Evolutionary conservation across 2,888 invertebrate genomes (phyloP), one percentile per base, ranked within the genome.

Genomic region (Eutolmus rufibarbis): DNA sequence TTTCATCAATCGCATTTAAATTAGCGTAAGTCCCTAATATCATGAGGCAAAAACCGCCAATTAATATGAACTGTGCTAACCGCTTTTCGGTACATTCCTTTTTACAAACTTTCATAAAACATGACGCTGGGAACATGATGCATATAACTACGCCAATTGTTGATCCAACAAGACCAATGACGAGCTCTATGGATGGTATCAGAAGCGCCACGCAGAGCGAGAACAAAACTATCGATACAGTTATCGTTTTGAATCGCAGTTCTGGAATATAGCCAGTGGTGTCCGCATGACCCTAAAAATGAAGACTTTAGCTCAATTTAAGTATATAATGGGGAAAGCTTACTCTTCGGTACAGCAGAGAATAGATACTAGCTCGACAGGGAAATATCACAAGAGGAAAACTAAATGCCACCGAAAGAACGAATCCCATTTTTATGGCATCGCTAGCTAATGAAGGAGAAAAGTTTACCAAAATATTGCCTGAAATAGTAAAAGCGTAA

Each of bases 361-460:
- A 99, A 93, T 98, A 97, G 34, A 99, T 94, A 91, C 98, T 98
- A 14, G 97, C 97, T 88, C 99, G 94, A 91, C 98, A 98, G 0
- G 99, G 99, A 93, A 99, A 99, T 91, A 99, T 97, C 90, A 98
- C 97, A 89, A 99, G 94, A 0, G 99, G 99, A 93, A 99, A 99
- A 91, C 98, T 98, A 92, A 98, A 97, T 19, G 98, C 98, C 43
- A 99, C 95, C 0, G 98, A 98, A 90, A 98, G 93, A 9, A 99
- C 96, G 93, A 99, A 99, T 37, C 98, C 98, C 89, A 98, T 94
- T 94, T 98, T 98, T 90, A 99, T 97, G 87, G 97, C 94, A 92
- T 98, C 97, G 90, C 97, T 97, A 56, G 96, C 94, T 91, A 96
- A 93, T 2, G 97, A 96, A 0, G 96, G 95, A 43, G 96, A 95